Conservation (phyloP, 1,140 invertebrate species). For the Aphis gossypii region DNA sequence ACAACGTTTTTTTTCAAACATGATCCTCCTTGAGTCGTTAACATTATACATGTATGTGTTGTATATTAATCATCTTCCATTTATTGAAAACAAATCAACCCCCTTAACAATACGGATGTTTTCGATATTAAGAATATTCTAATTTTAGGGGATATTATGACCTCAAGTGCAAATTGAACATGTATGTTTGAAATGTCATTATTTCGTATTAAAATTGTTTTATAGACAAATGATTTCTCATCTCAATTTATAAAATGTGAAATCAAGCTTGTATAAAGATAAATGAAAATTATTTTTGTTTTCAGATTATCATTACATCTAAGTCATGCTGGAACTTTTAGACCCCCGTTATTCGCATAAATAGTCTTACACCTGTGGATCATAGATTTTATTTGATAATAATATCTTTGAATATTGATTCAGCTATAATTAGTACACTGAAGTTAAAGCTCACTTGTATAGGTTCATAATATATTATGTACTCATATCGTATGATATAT, state of each 20-base stretch:
- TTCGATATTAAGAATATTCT: neutral
- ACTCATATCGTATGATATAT: neutral
- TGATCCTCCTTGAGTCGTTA: neutral
- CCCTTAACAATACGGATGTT: neutral
- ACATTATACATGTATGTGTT: neutral
- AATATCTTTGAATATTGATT: neutral
- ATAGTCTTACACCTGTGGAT: neutral
- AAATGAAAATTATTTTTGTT: neutral
- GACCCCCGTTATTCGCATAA: neutral
- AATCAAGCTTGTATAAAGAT: neutral
- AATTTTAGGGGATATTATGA: neutral
- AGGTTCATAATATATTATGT: neutral
- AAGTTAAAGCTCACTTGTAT: neutral
- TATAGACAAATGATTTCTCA: neutral
- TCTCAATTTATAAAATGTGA: neutral
- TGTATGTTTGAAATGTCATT: neutral
- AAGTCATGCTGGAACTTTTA: neutral
- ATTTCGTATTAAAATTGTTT: neutral
- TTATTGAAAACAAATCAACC: too few relatives aligned
- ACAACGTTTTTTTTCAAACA: neutral
- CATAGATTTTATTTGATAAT: neutral
- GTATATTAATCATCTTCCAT: too few relatives aligned
- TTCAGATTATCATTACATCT: neutral
- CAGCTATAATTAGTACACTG: too few relatives aligned
- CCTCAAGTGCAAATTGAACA: neutral